Conservation (phyloP, 2,888 invertebrate genomes). For the Stomorhina lunata region DNA sequence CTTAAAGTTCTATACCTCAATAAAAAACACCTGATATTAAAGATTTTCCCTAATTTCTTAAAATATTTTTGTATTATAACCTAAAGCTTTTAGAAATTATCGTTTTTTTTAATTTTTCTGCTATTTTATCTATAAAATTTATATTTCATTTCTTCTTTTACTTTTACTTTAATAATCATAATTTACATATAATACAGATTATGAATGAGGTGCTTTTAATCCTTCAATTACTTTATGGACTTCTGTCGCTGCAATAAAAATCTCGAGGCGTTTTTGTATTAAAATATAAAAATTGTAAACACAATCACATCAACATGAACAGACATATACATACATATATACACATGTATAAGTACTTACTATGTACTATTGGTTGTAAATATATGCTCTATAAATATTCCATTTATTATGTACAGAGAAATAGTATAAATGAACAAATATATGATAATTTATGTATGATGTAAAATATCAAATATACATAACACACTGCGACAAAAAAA, state of each 20-base stretch:
- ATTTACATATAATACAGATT: slow-evolving; percentile 45
- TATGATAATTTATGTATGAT: background rate
- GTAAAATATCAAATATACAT: background rate
- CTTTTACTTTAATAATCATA: slow-evolving; percentile 2
- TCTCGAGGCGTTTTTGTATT: slow-evolving; percentile 33
- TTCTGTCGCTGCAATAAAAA: slow-evolving; percentile 48
- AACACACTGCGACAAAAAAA: no score
- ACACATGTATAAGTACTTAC: background rate
- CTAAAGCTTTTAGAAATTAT: no score
- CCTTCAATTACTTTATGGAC: slow-evolving; percentile 59
- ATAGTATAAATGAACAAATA: background rate
- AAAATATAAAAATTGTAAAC: slow-evolving; percentile 21
- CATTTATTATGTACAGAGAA: background rate
- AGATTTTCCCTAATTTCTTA: no score
- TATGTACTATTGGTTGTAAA: background rate
- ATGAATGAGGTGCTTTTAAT: slow-evolving; percentile 50
- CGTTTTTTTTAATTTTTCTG: no score
- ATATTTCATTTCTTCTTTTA: no score
- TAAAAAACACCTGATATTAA: no score
- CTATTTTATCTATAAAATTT: no score
- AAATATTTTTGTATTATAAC: no score
- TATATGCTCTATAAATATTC: background rate
- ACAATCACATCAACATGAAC: background rate
- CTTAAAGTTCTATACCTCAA: no score
- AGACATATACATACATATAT: background rate